phyloP scores from a whole-genome alignment of 2,888 invertebrate species.

The Hemicrepidius hirtus region DNA sequence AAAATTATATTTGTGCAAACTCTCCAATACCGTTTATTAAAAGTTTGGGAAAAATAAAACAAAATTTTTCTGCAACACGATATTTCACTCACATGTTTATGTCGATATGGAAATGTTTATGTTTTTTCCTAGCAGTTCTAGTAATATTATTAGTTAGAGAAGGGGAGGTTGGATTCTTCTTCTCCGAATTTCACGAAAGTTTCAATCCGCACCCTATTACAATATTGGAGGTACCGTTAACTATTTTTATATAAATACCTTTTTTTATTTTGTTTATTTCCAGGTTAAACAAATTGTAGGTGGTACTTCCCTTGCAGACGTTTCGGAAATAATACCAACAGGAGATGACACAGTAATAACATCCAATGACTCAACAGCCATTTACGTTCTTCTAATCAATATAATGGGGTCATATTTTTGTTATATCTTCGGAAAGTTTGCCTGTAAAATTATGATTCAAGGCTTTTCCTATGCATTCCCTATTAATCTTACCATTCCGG shows the following conservation, averaged over 20 bases:
- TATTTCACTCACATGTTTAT: slow-evolving; percentile 94
- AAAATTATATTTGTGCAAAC: slow-evolving; percentile 93
- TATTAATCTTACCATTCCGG: slow-evolving; percentile 93
- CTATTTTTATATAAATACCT: too few relatives aligned
- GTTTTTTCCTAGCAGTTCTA: slow-evolving; percentile 85
- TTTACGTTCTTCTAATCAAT: slow-evolving; percentile 87
- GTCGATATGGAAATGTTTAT: slow-evolving; percentile 91
- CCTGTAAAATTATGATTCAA: slow-evolving; percentile 97
- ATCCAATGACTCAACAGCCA: slow-evolving; percentile 82
- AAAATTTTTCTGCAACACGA: slow-evolving; percentile 84
- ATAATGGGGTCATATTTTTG: slow-evolving; percentile 89
- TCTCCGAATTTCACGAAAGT: slow-evolving; percentile 82
- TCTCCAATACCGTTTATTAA: slow-evolving; percentile 88
- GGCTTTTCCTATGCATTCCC: slow-evolving; percentile 98
- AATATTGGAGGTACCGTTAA: slow-evolving; percentile 77
- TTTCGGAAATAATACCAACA: slow-evolving; percentile 84
- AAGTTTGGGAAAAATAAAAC: slow-evolving; percentile 85
- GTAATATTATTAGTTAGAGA: slow-evolving; percentile 84
- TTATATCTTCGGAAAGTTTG: slow-evolving; percentile 96
- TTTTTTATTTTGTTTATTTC: too few relatives aligned
- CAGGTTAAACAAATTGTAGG: slow-evolving; percentile 78
- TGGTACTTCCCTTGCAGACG: slow-evolving; percentile 80
- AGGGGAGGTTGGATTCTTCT: slow-evolving; percentile 85
- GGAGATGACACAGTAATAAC: slow-evolving; percentile 84
- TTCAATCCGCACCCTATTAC: slow-evolving; percentile 87